Conservation (phyloP, 2,113 vertebrate genomes). For the Hoplias malabaricus region DNA sequence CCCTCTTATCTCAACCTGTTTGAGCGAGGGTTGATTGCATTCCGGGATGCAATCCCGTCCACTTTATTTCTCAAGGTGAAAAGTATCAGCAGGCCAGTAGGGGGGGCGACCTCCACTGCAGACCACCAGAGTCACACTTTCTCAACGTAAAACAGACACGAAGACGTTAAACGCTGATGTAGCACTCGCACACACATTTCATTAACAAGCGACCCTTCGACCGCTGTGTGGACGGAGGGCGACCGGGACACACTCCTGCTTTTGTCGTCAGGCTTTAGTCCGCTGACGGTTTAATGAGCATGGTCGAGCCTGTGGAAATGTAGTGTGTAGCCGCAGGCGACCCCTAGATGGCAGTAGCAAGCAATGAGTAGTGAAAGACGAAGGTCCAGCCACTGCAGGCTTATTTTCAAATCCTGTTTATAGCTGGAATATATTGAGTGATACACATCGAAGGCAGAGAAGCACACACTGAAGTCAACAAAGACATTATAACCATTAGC, state of each 20-base stretch:
- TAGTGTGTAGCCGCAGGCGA: background rate
- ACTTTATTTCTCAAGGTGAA: constrained; percentile 16
- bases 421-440: background rate
- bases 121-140: background rate
- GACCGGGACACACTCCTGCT: background rate
- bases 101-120: background rate
- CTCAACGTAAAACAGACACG: background rate
- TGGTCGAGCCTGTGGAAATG: background rate
- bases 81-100: background rate
- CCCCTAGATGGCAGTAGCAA: constrained; percentile 42
- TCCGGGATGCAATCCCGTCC: constrained; percentile 1
- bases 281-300: background rate
- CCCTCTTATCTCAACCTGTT: no score
- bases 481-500: no score
- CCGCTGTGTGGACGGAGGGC: background rate
- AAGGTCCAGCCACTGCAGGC: background rate
- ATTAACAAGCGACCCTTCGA: background rate
- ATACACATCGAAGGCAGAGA: background rate
- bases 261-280: background rate
- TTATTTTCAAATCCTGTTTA: background rate
- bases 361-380: background rate
- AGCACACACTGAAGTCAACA: no score
- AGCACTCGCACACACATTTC: background rate
- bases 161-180: background rate
- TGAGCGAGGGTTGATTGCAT: constrained; percentile 26